A percentile compares a stretch with the other conserved stretches of the same genome.
Conservation (phyloP, 1,140 invertebrate genomes). For the Paracyclopina nana region DNA sequence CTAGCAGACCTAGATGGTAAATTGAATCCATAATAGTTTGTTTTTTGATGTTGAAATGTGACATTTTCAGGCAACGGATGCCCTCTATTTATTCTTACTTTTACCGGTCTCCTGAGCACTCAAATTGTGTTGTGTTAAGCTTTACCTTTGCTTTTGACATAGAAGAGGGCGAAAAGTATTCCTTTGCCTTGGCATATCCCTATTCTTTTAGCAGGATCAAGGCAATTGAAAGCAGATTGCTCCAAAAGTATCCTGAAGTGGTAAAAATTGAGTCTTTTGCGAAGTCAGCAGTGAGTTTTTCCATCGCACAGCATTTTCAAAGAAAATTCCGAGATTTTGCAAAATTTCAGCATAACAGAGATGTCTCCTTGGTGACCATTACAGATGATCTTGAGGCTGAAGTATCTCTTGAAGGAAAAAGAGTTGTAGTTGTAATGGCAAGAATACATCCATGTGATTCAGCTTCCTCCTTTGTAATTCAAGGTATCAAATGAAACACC, state of each 20-base stretch:
- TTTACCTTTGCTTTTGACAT: slow-evolving; percentile 83
- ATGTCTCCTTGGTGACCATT: too few relatives aligned
- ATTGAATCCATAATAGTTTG: too few relatives aligned
- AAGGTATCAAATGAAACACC: slow-evolving; percentile 25
- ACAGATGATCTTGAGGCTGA: too few relatives aligned
- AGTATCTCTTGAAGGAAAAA: too few relatives aligned
- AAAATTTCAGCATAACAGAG: too few relatives aligned
- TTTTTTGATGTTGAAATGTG: too few relatives aligned
- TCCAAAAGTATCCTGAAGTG: too few relatives aligned
- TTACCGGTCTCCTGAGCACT: slow-evolving; percentile 69
- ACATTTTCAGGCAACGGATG: slow-evolving; percentile 65
- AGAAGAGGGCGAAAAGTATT: slow-evolving; percentile 64
- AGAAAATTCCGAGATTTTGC: too few relatives aligned
- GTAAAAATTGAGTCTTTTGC: too few relatives aligned
- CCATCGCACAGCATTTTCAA: too few relatives aligned
- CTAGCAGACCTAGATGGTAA: slow-evolving; percentile 74
- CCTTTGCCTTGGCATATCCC: slow-evolving; percentile 76
- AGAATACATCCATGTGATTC: slow-evolving; percentile 36
- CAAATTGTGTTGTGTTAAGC: slow-evolving; percentile 76
- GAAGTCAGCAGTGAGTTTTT: too few relatives aligned
- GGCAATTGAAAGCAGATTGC: too few relatives aligned
- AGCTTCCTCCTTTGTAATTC: slow-evolving; percentile 35
- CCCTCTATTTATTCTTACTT: slow-evolving; percentile 75
- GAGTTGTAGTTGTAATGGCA: slow-evolving; percentile 32
- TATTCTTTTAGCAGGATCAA: slow-evolving; percentile 81